A percentile compares a stretch with the other conserved stretches of the same genome.
These are phyloP conservation scores for Gymnoscopelus microlampas DNA, from an alignment of 2,797 vertebrate species.

Conservation along the genomic window DNA sequence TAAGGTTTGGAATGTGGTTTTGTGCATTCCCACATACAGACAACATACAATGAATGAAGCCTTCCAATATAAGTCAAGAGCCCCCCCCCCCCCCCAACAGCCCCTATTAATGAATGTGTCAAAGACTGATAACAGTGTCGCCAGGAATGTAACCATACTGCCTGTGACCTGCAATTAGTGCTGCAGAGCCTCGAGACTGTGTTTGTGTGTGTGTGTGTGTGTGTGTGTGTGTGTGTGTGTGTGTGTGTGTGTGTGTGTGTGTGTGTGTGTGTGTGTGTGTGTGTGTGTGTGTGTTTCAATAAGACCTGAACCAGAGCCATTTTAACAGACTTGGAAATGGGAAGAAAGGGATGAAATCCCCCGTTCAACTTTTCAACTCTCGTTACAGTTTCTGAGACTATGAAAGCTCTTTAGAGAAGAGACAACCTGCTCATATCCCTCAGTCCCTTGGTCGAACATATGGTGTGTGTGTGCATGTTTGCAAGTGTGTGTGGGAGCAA, in stretches of 20 bases:
- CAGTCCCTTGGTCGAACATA: too few relatives aligned
- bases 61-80: background rate
- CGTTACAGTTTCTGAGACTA: too few relatives aligned
- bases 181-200: conserved; percentile 26
- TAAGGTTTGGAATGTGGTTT: conserved; percentile 8
- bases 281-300: conserved; percentile 17
- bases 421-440: too few relatives aligned
- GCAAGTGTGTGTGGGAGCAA: conserved; percentile 14
- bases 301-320: too few relatives aligned
- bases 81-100: background rate
- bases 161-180: conserved; percentile 64
- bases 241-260: conserved; percentile 23
- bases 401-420: too few relatives aligned
- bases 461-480: background rate
- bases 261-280: conserved; percentile 3
- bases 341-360: too few relatives aligned
- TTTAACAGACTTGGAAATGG: too few relatives aligned
- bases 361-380: too few relatives aligned
- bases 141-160: conserved; percentile 41
- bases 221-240: conserved; percentile 1
- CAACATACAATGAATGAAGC: conserved; percentile 15
- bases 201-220: conserved; percentile 21
- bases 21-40: background rate
- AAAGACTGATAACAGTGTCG: conserved; percentile 40
- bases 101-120: conserved; percentile 57